Evolutionary conservation across 2,888 invertebrate species (phyloP), one percentile per base, ranked within the genome.

Genomic region (Leptinotarsa juncta): DNA sequence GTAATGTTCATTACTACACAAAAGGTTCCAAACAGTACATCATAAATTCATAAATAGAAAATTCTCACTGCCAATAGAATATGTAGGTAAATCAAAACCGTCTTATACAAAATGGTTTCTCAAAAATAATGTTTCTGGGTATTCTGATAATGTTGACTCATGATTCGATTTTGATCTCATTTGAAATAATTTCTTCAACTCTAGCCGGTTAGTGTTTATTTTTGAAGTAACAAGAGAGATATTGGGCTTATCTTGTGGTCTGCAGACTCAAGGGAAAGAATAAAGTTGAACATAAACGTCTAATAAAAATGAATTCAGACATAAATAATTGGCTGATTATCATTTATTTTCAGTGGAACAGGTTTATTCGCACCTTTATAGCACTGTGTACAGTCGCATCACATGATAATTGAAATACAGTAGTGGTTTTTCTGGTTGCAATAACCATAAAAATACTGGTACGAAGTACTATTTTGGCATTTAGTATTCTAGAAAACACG

Each of bases 281-380:
- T 62, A 32, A 62, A 62, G 16, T 16, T n/a, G 62, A 18, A 42
- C 26, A 62, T 62, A 62, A 62, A 62, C 1, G 62, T 32, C 62
- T 42, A 62, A 26, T 62, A 62, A 62, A 62, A 62, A 62, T 62
- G 42, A 62, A 62, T 62, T 42, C 62, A 62, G 42, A 62, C 32
- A 18, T 62, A 62, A 62, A 62, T 32, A 62, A 26, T 62, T 62
- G 26, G 32, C 16, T 42, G 26, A 62, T 62, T 62, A 32, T 62
- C 62, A 62, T 42, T 62, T 26, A 62, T 62, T 62, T 42, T 62
- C 42, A 62, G n/a, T 62, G 62, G 10, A 62, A 62, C 62, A 62
- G 62, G 62, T 62, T 62, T 62, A 3, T 42, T 62, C 62, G 62
- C 62, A 62, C 62, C 62, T 62, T 62, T 3, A 42, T 4, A 62